Percentiles rank a stretch among this genome's conserved stretches.
Evolutionary conservation across 2,113 vertebrate genomes (phyloP).

Genomic region (Hydropotes inermis): DNA sequence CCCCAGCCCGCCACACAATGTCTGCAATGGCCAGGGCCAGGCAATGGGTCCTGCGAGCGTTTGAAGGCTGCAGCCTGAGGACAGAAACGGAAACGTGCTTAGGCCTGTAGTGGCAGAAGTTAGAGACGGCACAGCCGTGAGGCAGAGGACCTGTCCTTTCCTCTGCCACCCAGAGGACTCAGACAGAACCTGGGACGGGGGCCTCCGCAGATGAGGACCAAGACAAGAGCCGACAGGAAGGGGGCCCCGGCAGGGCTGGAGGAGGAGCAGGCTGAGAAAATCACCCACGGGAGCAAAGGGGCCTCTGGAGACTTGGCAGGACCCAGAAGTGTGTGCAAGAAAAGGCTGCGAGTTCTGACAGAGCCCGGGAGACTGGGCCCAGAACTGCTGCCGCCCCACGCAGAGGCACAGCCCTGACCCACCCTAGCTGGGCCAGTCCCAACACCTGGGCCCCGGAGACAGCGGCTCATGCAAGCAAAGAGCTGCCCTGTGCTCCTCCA

Average conservation of each 20-base stretch:
- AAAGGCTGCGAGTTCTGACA: not conserved
- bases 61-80: slow-evolving; percentile 80
- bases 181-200: not conserved
- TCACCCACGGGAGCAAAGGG: not conserved
- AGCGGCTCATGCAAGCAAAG: not conserved
- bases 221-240: not conserved
- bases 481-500: no score
- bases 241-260: not conserved
- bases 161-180: not conserved
- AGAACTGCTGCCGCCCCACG: not conserved
- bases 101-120: not conserved
- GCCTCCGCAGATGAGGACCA: not conserved
- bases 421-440: not conserved
- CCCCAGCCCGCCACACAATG: slow-evolving; percentile 92
- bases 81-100: not conserved
- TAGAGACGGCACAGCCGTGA: fast-evolving
- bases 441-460: not conserved
- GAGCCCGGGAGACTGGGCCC: fast-evolving
- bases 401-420: not conserved
- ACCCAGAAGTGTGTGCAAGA: not conserved
- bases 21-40: slow-evolving; percentile 86
- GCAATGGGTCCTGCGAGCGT: slow-evolving; percentile 82
- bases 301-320: not conserved
- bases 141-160: not conserved
- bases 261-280: not conserved